Evolutionary conservation across 1,140 invertebrate genomes (phyloP), one percentile per base, ranked within the genome.

Genomic region (Drosophila elegans): DNA sequence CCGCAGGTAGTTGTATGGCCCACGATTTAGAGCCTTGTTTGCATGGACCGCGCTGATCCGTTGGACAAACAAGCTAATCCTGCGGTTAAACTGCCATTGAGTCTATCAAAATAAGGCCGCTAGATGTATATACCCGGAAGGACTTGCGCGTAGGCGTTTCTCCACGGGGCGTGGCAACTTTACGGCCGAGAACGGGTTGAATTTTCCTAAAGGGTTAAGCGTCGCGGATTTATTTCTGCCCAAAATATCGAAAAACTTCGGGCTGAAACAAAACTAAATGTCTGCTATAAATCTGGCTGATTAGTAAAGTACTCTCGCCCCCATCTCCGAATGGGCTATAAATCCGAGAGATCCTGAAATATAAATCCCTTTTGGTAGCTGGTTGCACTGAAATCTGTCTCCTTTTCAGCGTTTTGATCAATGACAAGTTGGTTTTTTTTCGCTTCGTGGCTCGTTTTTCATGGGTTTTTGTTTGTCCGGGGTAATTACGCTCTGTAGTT

Each of bases 11-110:
- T 16, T 3, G 7, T 1, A 46, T 16, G 42, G 6, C 42, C 42
- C 16, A 21, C 10, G 41, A 48, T 46, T 48, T 46, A 48, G 80
- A 60, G 52, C 52, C 56, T 74, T 89, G 85, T 90, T 90, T 90
- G 85, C 81, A 79, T 69, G 78, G 63, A 54, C 54, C 59, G 85
- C 78, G 74, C 68, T 89, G 85, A 90, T 90, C 85, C 80, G 78
- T 67, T 84, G 74, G 54, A 80, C 85, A 90, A 90, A 90, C 86
- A 90, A 74, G 86, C 86, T 90, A 90, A 90, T 90, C 88, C 86
- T 90, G 86, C 81, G 86, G 86, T 90, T 90, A 90, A 90, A 90
- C 86, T 90, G 81, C 86, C 86, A 90, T 90, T 90, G 86, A 90
- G 86, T 89, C 48, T 55, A 89, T 89, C 80, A 89, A 89, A 90